Base-by-base conservation (phyloP, 2,113 vertebrate species). In the Scophthalmus maximus region DNA sequence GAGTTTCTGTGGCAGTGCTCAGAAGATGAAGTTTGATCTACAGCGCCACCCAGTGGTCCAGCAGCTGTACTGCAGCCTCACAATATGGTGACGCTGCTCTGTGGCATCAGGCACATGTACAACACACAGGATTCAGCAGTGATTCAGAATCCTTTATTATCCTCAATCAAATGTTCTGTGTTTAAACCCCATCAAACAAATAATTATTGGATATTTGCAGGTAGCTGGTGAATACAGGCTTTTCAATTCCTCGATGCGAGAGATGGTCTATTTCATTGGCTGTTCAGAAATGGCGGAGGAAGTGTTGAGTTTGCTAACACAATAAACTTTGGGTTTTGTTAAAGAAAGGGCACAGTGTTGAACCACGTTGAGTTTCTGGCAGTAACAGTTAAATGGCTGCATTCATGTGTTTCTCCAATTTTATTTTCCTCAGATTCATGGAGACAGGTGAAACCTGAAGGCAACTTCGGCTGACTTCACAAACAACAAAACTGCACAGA, bases 101-200 rank as follows among this genome's bases (percentile, higher is more conserved):
- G 1, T n/a, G 8, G 11, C 32, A 7, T 2, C 6, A 47, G 1
- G 44, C 1, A 12, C 36, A 1, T 68, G 47, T 12, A 50, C 4
- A 17, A 30, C 15, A 8, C 25, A 27, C 25, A 64, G 1, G 12
- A 12, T 2, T 18, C 26, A 18, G 3, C n/a, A 20, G 66, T 62
- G 32, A 73, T 59, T 76, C 62, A 40, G 1, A 75, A 32, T 42
- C 46, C 15, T 88, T 88, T 85, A 84, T 84, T 86, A 34, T 47
- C 30, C 73, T 59, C 58, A 49, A 51, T 22, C 20, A 38, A 55
- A 64, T 17, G 3, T 56, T 12, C 55, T 10, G 22, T 23, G 34
- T 56, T 65, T 50, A 44, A 61, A 62, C 59, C 61, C 50, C n/a
- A 72, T 63, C 25, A 70, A 58, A 68, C 53, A 8, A 6, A 50